phyloP scores from a whole-genome alignment of 2,113 vertebrate species.

The Poicephalus meyeri region DNA sequence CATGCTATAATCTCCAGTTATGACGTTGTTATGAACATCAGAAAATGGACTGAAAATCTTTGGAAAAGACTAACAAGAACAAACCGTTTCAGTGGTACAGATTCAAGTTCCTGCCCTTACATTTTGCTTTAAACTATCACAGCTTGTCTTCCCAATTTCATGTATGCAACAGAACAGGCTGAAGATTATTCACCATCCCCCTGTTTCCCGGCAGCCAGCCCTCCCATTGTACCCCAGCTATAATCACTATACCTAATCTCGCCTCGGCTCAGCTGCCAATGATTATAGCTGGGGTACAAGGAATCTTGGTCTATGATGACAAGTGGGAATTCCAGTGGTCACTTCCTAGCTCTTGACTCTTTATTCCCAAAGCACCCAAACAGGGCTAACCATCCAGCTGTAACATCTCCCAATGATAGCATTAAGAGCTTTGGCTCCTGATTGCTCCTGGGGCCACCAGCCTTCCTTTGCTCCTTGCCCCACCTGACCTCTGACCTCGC shows the following conservation, averaged over 20 bases:
- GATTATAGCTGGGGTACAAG: background rate
- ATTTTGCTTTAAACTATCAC: background rate
- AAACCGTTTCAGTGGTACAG: background rate
- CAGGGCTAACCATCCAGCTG: background rate
- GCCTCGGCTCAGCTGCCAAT: background rate
- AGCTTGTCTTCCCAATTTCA: background rate
- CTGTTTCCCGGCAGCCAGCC: background rate
- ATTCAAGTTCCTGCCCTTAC: background rate
- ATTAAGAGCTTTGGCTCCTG: background rate
- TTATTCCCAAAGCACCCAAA: background rate
- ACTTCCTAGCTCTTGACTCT: background rate
- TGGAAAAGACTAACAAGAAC: background rate
- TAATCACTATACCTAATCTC: background rate
- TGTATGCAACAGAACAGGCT: rapidly evolving
- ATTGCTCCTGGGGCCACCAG: background rate
- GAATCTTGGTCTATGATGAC: rapidly evolving
- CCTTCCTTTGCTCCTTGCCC: background rate
- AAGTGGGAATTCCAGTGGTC: background rate
- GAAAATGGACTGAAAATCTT: background rate
- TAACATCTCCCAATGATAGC: background rate
- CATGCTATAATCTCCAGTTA: background rate
- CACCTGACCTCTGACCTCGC: background rate
- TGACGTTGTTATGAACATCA: rapidly evolving
- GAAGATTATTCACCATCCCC: background rate
- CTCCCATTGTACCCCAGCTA: background rate